Base-by-base conservation (phyloP, 2,113 vertebrate genomes). In the Chroicocephalus ridibundus region DNA sequence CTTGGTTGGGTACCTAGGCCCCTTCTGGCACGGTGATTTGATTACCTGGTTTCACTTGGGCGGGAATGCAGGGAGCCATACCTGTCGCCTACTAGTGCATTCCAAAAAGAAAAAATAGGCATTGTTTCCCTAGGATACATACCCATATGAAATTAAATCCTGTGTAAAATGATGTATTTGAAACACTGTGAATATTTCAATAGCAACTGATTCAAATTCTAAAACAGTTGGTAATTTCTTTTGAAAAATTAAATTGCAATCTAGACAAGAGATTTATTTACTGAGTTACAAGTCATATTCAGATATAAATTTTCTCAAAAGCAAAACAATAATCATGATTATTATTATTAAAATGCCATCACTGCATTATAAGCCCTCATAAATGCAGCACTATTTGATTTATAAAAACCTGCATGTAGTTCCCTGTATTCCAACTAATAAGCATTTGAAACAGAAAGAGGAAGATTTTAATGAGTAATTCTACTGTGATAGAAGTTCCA, bases 201-300 rank as follows among this genome's bases (percentile, higher is more conserved):
- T 40, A 82, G 29, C 34, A 47, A 44, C 81, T 84, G 72, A 74
- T 82, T 88, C n/a, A 72, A 75, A 72, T 92, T 94, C 86, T 87
- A 58, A 54, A 69, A 19, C 5, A 51, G 58, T 34, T 79, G 34
- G 13, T 65, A 64, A 82, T 86, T 94, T 93, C 31, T 89, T 90
- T 54, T 68, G 36, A 84, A 91, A 94, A 94, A 79, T 69, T 70
- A 93, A 86, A 86, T 84, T 91, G 46, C 47, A 69, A 34, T 91
- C 77, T 72, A 78, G 74, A 60, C 52, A 81, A 82, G 47, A 89
- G 44, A 21, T 17, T 77, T 86, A 38, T 84, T 92, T 91, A 47
- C 40, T 68, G 65, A 70, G n/a, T 82, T 86, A 66, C 61, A 85
- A 87, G 46, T 76, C 29, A 69, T 47, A 88, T 74, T 94, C 60